phyloP scores from a whole-genome alignment of 2,113 vertebrate genomes.

The Apodemus speciosus region DNA sequence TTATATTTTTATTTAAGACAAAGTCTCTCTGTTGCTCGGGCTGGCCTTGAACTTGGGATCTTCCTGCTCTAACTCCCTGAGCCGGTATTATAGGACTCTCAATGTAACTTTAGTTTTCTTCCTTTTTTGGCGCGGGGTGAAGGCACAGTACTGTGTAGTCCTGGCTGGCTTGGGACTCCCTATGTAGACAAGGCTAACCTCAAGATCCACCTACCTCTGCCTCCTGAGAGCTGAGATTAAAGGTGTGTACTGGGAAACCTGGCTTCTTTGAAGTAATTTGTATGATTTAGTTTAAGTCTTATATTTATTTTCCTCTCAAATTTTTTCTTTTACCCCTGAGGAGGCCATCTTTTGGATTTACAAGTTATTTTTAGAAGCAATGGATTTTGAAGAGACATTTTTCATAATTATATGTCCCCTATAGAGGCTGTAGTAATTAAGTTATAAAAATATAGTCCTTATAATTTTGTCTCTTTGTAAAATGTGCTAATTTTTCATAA shows the following conservation, averaged over 20 bases:
- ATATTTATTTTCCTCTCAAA: not conserved
- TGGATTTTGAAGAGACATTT: constrained; percentile 25
- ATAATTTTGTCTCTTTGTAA: constrained; percentile 33
- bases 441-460: not conserved
- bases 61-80: not conserved
- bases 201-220: not conserved
- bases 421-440: constrained; percentile 21
- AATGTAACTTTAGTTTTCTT: not conserved
- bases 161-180: not conserved
- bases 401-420: not conserved
- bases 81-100: not conserved
- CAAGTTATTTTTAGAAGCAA: not conserved
- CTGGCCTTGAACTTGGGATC: not conserved
- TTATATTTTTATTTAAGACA: not conserved
- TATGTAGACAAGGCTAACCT: not conserved
- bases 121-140: not conserved
- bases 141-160: not conserved
- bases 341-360: constrained; percentile 7
- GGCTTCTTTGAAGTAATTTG: constrained; percentile 26
- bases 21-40: not conserved
- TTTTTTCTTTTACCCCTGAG: not conserved
- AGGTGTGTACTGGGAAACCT: not conserved
- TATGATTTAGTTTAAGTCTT: constrained; percentile 23
- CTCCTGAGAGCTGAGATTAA: not conserved
- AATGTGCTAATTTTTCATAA: constrained; percentile 58